Evolutionary conservation across 2,888 invertebrate genomes (phyloP), one percentile per base, ranked within the genome.

Genomic region (Myopa testacea): DNA sequence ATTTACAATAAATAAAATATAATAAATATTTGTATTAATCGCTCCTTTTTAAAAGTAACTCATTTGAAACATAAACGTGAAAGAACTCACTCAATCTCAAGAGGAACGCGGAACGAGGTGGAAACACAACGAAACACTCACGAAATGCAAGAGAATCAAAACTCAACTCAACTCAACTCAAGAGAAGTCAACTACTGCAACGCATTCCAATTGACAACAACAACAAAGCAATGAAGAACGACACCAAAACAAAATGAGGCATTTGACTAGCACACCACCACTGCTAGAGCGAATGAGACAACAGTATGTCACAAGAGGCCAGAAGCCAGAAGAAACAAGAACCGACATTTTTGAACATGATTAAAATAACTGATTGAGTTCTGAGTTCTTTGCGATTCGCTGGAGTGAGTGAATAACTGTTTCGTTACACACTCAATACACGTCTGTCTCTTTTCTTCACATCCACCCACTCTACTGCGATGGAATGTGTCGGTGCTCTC

Each of bases 161-260:
- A 62, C 12, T 50, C 50, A 8, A 34, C 26, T 50, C 50, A 8
- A 34, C 26, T 10, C 60, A 52, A 62, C 55, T 19, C 26, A 4
- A 19, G 38, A 8, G 60, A 68, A 77, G n/a, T 76, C 72, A 78
- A 69, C 68, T 69, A 26, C 75, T 50, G 70, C 65, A 34, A n/a
- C 12, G n/a, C 50, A n/a, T 19, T 4, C 26, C n/a, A 8, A 74
- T 62, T 10, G 65, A 52, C 73, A 58, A 69, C 69, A 67, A 26
- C 8, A 37, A 16, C 69, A 72, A 67, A 63, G 40, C 60, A 50
- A 70, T 8, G 14, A 16, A 63, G 65, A 70, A 62, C 45, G 58
- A 58, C 58, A 62, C 80, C 83, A 86, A 87, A 87, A 87, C 87
- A 87, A 87, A 87, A 87, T 87, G 87, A 86, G 84, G 87, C 85